phyloP scores from a whole-genome alignment of 2,113 vertebrate species.

The Regulus satrapa region DNA sequence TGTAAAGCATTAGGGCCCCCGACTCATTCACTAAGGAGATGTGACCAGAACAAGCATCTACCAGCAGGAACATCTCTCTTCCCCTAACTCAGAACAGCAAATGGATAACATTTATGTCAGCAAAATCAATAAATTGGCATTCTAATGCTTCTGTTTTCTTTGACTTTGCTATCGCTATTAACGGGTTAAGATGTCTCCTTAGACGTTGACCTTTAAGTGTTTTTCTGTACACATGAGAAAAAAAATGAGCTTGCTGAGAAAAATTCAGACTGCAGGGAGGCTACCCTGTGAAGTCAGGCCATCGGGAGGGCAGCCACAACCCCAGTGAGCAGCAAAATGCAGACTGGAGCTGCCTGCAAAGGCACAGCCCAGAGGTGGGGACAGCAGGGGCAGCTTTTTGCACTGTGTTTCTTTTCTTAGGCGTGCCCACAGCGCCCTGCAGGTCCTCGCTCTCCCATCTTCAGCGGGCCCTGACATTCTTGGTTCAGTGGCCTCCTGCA shows the following conservation, averaged over 20 bases:
- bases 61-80: background rate
- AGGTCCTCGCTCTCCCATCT: background rate
- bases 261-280: background rate
- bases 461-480: background rate
- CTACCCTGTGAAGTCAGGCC: background rate
- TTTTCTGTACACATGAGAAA: background rate
- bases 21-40: background rate
- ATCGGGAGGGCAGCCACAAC: background rate
- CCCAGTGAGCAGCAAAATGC: background rate
- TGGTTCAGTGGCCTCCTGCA: background rate
- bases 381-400: background rate
- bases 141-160: background rate
- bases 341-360: background rate
- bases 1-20: background rate
- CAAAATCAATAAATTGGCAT: background rate
- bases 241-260: background rate
- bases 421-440: accelerated
- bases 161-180: background rate
- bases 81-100: background rate
- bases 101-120: background rate
- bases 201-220: background rate
- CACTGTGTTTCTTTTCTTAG: accelerated
- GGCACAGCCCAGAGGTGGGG: background rate
- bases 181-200: background rate
- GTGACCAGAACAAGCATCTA: background rate